These are phyloP conservation scores for Dromas ardeola DNA, from an alignment of 2,113 vertebrate genomes.

Conservation along the genomic window DNA sequence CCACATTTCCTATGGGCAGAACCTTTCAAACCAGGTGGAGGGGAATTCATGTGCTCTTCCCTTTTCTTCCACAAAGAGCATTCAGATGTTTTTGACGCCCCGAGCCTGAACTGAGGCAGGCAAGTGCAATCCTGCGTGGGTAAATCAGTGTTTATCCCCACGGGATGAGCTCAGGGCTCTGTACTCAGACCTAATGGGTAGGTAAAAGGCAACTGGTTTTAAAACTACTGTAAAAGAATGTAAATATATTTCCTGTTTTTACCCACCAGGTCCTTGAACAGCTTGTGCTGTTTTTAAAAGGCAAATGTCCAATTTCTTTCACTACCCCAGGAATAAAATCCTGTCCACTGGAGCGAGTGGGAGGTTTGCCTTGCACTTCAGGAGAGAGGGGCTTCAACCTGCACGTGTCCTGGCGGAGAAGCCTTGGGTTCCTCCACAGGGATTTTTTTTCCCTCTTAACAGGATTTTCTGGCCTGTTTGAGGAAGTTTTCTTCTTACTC, in stretches of 20 bases:
- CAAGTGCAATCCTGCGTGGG: accelerated
- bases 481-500: neutral
- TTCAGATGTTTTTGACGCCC: neutral
- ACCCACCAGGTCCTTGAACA: neutral
- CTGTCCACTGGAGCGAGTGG: neutral
- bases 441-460: neutral
- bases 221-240: neutral
- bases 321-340: neutral
- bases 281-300: neutral
- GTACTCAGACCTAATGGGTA: neutral
- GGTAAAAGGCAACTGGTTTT: conserved; percentile 3
- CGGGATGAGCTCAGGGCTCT: neutral
- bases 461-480: neutral
- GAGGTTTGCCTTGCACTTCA: neutral
- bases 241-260: conserved; percentile 3
- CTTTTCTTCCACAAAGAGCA: neutral
- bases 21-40: neutral
- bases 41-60: neutral
- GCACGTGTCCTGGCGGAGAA: neutral
- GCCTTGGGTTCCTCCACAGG: neutral
- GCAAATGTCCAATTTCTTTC: neutral
- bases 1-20: neutral
- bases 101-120: neutral
- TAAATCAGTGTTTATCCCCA: neutral
- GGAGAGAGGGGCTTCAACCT: neutral